Evolutionary conservation across 2,888 invertebrate genomes (phyloP).

Genomic region (Coenonympha arcania): DNA sequence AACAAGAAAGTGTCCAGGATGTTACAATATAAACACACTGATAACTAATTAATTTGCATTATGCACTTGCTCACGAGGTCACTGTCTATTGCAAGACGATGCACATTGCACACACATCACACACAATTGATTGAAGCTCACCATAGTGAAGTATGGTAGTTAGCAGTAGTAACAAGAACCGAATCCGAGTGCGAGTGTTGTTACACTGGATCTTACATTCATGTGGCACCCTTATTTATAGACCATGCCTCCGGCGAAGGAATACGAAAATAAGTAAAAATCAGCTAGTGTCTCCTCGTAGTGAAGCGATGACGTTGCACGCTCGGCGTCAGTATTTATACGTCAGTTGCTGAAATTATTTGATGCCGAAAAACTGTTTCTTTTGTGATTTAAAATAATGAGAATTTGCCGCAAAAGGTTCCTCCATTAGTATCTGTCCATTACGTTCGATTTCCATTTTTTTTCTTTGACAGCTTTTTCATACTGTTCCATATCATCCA

Average conservation of each 20-base stretch:
- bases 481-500: no score
- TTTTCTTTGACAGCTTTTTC: no score
- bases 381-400: no score
- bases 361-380: conserved; percentile 25
- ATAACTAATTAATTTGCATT: background rate
- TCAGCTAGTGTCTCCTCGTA: conserved; percentile 47
- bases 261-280: conserved; percentile 72
- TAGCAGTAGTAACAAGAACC: conserved; percentile 69
- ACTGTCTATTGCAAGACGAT: conserved; percentile 12
- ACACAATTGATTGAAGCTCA: conserved; percentile 41
- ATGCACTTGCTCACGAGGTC: conserved; percentile 29
- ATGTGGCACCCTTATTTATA: conserved; percentile 70
- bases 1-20: background rate
- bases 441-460: no score
- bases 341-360: conserved; percentile 43
- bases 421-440: no score
- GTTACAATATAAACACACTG: background rate
- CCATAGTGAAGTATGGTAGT: conserved; percentile 58
- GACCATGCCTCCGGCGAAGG: conserved; percentile 51
- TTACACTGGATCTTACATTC: conserved; percentile 67
- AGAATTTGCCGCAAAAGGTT: no score
- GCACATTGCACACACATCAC: conserved; percentile 14
- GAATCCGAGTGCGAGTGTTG: conserved; percentile 72
- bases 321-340: conserved; percentile 32
- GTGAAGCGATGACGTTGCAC: conserved; percentile 30